Evolutionary conservation across 2,888 invertebrate genomes (phyloP), one percentile per base, ranked within the genome.

Genomic region (Nineta flava): DNA sequence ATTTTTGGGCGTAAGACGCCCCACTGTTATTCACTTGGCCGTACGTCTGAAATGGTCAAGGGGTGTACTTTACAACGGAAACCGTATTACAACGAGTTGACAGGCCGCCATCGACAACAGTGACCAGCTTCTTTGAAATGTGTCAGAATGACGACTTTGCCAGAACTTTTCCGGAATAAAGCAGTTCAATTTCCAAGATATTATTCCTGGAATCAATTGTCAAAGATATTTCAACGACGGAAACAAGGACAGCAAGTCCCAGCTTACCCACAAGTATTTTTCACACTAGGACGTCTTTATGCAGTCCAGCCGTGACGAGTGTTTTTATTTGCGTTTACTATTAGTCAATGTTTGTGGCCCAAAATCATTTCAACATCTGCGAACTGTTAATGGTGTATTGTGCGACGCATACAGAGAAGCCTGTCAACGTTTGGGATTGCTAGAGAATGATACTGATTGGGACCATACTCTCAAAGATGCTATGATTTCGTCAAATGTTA

Each of bases 321-420:
- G 59, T 54, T 65, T 55, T 56, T 62, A 62, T 57, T 58, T 64
- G 42, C 60, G 62, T 15, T 46, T 65, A 52, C 52, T 61, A 12
- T 53, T 65, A 50, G 53, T 61, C 17, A 60, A 61, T 58, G 59
- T 64, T n/a, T 56, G 55, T 53, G 59, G 58, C 12, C 56, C 58
- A 53, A 59, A 54, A 52, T 57, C 56, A 47, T 58, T 59, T 46
- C 42, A 46, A 46, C 43, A 50, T 43, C 47, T 57, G 21, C 42
- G 45, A 53, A 62, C 62, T 49, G 59, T 65, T 44, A 53, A 63
- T 58, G 61, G 58, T 52, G 31, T 47, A 52, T 21, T 59, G 46
- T 62, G 55, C 50, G 53, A 21, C 16, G 58, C 61, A 49, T 63
- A 57, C 56, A 53, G 58, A 48, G 59, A 58, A 53, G 47, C 47